Evolutionary conservation across 2,797 vertebrate species (phyloP), one percentile per base, ranked within the genome.

Genomic region (Lepilemur ruficaudatus): DNA sequence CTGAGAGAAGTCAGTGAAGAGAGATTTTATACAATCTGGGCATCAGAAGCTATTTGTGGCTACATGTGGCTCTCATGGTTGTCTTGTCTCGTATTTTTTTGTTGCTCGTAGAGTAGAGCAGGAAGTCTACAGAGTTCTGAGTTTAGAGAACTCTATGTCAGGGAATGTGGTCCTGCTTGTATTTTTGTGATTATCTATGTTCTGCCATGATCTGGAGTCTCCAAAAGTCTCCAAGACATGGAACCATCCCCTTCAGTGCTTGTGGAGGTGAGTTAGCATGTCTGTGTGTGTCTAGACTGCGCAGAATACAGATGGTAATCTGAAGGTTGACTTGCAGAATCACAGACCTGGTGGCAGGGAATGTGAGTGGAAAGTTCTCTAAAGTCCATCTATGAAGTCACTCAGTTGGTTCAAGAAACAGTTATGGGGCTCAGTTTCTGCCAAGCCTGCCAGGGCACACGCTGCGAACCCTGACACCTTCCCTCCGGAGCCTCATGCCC

Each of bases 401-500:
- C 3, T 28, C 52, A n/a, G 1, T 8, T 38, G 6, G 6, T 69
- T 78, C 4, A 48, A 35, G 55, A 90, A 79, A 30, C 4, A 11
- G 7, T 50, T 8, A 38, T 48, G 28, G 32, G 80, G 9, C 10
- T 61, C 8, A 1, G 4, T 57, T 88, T 72, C 73, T 38, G 2
- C 4, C 82, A 20, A 7, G 8, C 6, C 30, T 46, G 2, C 10
- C 1, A 7, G 17, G 2, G 8, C n/a, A 28, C 30, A 10, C 15
- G 17, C 65, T 43, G 10, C 0, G 5, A 9, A 22, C 18, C 3
- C 12, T 11, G 12, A 10, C 25, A 41, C 32, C 17, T 55, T 41
- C 46, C n/a, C 2, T 72, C 9, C 5, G 41, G 50, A 38, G 2
- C 25, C 10, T 2, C 28, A 8, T 1, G 2, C 0, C 3, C 32